Evolutionary conservation across 2,797 vertebrate genomes (phyloP).

Genomic region (Semotilus atromaculatus): DNA sequence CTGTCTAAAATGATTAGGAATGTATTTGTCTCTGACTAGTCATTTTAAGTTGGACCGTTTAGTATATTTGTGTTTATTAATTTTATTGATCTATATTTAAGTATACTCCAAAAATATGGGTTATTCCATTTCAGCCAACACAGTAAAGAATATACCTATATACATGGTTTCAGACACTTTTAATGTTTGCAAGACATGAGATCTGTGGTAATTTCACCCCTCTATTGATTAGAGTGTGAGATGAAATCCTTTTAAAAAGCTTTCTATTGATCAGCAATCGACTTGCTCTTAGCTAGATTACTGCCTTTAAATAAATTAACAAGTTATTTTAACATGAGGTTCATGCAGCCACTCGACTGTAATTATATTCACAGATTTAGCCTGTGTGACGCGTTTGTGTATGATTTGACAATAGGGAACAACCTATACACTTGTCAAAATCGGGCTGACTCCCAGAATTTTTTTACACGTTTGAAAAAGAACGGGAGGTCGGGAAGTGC

Average conservation of each 20-base stretch:
- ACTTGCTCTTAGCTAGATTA: slow-evolving; percentile 21
- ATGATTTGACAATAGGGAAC: not conserved
- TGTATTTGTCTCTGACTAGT: not conserved
- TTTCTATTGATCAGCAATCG: slow-evolving; percentile 48
- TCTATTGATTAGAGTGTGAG: slow-evolving; percentile 62
- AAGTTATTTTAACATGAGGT: slow-evolving; percentile 33
- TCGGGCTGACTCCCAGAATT: no score
- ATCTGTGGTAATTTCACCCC: slow-evolving; percentile 24
- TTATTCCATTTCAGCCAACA: not conserved
- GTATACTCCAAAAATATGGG: not conserved
- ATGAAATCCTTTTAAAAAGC: slow-evolving; percentile 53
- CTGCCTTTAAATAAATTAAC: slow-evolving; percentile 46
- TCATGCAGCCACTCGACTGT: not conserved
- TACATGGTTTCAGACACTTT: slow-evolving; percentile 3
- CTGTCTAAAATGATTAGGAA: not conserved
- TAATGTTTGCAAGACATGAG: slow-evolving; percentile 5
- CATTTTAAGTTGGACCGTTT: not conserved
- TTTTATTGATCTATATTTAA: not conserved
- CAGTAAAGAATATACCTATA: not conserved
- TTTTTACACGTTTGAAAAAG: not conserved
- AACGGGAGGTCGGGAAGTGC: not conserved
- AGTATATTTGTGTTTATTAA: not conserved
- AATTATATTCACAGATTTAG: not conserved
- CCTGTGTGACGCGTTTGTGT: not conserved
- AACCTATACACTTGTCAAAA: no score